phyloP scores from a whole-genome alignment of 2,888 invertebrate species.

The Eupithecia subumbrata region DNA sequence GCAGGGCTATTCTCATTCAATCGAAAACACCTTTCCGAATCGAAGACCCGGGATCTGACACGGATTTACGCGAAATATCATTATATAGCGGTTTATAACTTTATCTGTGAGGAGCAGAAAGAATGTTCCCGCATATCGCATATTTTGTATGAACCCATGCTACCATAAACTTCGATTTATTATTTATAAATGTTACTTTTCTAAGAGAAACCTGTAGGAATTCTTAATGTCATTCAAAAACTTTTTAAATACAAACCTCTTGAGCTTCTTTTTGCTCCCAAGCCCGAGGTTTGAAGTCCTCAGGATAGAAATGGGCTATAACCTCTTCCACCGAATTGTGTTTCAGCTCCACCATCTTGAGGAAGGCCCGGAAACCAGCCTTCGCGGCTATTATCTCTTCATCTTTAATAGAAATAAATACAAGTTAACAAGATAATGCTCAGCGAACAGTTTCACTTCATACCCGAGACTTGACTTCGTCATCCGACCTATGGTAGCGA shows the following conservation, averaged over 20 bases:
- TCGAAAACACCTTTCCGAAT: too few species aligned
- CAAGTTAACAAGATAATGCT: neutral
- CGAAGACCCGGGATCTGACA: too few species aligned
- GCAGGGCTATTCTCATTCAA: too few species aligned
- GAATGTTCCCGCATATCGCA: neutral
- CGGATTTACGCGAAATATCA: too few species aligned
- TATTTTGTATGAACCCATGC: too few species aligned
- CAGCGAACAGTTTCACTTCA: neutral
- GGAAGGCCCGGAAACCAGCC: slow-evolving; percentile 93
- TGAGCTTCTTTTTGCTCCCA: slow-evolving; percentile 90
- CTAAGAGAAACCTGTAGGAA: neutral
- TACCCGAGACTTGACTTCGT: neutral
- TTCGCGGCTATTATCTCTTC: slow-evolving; percentile 91
- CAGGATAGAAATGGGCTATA: slow-evolving; percentile 91
- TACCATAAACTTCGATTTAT: neutral
- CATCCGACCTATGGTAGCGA: neutral
- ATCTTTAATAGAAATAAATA: slow-evolving; percentile 70
- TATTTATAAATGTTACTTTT: neutral
- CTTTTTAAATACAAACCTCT: slow-evolving; percentile 77
- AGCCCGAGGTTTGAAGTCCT: slow-evolving; percentile 91
- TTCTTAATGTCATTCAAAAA: neutral
- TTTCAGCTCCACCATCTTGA: slow-evolving; percentile 92
- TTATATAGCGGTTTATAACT: too few species aligned
- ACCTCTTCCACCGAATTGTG: slow-evolving; percentile 93
- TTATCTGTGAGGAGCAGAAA: too few species aligned